Conservation (phyloP, 2,797 vertebrate genomes). For the Cercopithecus hamlyni region DNA sequence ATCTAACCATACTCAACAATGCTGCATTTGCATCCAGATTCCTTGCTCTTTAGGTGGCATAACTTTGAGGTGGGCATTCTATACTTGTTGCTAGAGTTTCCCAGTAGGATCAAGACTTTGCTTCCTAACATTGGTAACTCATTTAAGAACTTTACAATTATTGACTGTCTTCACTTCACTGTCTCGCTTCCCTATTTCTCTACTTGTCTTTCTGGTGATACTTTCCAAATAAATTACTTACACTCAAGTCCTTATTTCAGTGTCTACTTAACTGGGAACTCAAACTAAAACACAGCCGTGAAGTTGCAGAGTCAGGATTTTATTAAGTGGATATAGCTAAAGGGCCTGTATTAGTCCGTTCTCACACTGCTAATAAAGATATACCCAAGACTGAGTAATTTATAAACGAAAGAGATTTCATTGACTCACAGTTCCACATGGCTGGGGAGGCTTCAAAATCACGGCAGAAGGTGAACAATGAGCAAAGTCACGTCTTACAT, state of each 20-base stretch:
- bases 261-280: background rate
- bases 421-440: no score
- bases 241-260: background rate
- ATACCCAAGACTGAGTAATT: no score
- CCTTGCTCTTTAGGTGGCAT: background rate
- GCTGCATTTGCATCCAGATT: background rate
- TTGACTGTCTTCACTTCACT: background rate
- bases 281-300: background rate
- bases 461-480: no score
- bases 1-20: background rate
- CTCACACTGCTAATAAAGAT: no score
- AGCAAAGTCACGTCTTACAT: no score
- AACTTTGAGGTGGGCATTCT: background rate
- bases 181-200: background rate
- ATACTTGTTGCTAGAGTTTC: background rate
- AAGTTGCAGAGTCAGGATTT: background rate
- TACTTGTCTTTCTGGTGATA: background rate
- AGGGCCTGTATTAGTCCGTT: background rate
- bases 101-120: background rate
- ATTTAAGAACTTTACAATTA: background rate
- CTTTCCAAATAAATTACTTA: background rate
- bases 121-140: background rate
- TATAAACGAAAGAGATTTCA: no score
- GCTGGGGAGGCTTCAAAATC: no score
- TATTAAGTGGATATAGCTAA: background rate